These are phyloP conservation scores for Alfaro cultratus DNA, from an alignment of 2,797 vertebrate genomes.

Conservation along the genomic window DNA sequence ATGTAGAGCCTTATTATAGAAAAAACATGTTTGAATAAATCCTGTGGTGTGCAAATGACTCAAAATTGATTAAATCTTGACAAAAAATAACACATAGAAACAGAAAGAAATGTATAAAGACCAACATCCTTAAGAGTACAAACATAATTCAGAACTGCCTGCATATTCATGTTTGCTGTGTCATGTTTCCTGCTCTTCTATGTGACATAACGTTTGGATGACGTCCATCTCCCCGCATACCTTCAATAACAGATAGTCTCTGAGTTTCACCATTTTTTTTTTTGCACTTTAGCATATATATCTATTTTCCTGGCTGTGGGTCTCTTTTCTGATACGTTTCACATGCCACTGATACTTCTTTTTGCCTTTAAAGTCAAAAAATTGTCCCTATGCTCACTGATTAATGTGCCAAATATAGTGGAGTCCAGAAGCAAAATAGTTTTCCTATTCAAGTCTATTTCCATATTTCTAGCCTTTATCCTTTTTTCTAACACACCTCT, in stretches of 20 bases:
- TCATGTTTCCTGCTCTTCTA: conserved; percentile 27
- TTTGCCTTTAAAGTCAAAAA: conserved; percentile 35
- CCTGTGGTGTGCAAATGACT: conserved; percentile 50
- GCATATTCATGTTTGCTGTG: conserved; percentile 39
- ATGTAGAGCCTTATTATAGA: not conserved
- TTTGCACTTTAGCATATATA: conserved; percentile 23
- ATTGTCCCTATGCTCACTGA: conserved; percentile 36
- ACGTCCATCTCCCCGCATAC: conserved; percentile 32
- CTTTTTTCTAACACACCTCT: conserved; percentile 25
- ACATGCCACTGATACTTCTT: conserved; percentile 57
- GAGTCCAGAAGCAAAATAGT: conserved; percentile 42
- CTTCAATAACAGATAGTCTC: conserved; percentile 29
- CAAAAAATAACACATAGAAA: conserved; percentile 5
- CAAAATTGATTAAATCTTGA: conserved; percentile 40
- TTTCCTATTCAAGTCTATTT: conserved; percentile 33
- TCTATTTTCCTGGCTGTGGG: conserved; percentile 25
- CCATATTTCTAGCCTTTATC: conserved; percentile 48
- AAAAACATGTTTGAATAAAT: not conserved
- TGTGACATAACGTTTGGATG: conserved; percentile 36
- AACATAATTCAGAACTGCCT: conserved; percentile 36
- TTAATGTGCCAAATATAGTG: conserved; percentile 39
- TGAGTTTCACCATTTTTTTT: conserved; percentile 19
- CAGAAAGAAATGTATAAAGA: not conserved
- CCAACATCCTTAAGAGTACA: not conserved
- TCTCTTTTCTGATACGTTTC: conserved; percentile 44